Evolutionary conservation across 2,888 invertebrate genomes (phyloP).

Genomic region (Andrena hattorfiana): DNA sequence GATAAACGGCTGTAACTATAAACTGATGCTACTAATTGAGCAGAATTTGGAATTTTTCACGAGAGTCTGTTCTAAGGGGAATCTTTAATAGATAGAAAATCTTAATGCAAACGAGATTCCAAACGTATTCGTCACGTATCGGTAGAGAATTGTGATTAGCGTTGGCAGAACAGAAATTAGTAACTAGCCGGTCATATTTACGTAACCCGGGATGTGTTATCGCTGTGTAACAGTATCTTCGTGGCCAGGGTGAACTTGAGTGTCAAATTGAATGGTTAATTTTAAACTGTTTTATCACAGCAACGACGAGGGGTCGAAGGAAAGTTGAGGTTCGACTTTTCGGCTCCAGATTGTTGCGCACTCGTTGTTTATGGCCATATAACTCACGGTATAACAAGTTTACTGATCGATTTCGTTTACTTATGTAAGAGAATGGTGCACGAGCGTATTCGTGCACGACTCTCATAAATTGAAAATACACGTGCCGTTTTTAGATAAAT

Average conservation of each 20-base stretch:
- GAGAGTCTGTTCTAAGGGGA: not conserved
- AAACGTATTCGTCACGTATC: not conserved
- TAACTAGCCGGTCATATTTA: slow-evolving; percentile 34
- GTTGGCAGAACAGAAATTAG: slow-evolving; percentile 19
- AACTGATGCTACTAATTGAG: not conserved
- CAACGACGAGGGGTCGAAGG: not conserved
- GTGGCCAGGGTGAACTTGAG: slow-evolving; percentile 5
- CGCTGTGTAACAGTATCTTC: slow-evolving; percentile 32
- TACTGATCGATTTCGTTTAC: not conserved
- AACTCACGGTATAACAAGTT: not conserved
- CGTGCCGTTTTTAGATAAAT: not conserved
- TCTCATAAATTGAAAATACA: slow-evolving; percentile 1
- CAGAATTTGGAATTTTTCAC: not conserved
- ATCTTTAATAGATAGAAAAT: not conserved
- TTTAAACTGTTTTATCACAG: not conserved
- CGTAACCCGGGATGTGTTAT: slow-evolving; percentile 48
- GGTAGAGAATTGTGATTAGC: not conserved
- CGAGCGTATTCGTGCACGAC: not conserved
- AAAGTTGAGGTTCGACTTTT: not conserved
- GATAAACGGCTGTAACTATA: too few species aligned
- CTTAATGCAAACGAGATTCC: not conserved
- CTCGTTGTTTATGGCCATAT: too few species aligned
- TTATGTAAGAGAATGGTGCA: not conserved
- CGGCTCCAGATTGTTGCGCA: not conserved
- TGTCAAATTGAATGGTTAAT: slow-evolving; percentile 2